These are phyloP conservation scores for Sapayoa aenigma DNA, from an alignment of 2,113 vertebrate species.

Conservation along the genomic window DNA sequence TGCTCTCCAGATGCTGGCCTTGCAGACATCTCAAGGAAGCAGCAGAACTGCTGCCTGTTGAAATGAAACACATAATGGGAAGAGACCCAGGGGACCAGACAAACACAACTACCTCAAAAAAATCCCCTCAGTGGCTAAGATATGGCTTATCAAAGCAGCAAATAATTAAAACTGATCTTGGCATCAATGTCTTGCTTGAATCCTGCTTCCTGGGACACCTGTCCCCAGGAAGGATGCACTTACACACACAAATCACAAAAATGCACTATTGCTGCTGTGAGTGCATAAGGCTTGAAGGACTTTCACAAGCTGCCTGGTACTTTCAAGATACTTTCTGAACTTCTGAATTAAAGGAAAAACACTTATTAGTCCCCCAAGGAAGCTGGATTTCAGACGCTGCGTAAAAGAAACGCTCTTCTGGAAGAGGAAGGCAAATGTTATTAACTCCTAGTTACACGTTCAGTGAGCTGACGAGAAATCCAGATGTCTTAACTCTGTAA, in stretches of 20 bases:
- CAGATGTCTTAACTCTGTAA: not conserved
- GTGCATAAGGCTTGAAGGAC: not conserved
- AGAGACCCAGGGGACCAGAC: not conserved
- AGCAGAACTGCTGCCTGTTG: not conserved
- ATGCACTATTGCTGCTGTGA: not conserved
- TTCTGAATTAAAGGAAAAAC: constrained; percentile 16
- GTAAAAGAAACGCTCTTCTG: not conserved
- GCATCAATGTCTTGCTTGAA: not conserved
- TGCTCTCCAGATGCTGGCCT: constrained; percentile 7
- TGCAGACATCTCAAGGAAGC: not conserved
- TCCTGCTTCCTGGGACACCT: not conserved
- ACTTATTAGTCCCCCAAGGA: not conserved
- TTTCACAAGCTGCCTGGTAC: not conserved
- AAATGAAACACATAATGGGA: not conserved
- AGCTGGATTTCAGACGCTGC: not conserved
- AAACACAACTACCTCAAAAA: not conserved
- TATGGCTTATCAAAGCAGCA: not conserved
- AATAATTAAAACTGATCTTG: not conserved
- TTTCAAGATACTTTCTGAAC: not conserved
- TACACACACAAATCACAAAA: not conserved
- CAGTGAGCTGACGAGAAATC: not conserved
- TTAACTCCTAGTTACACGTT: not conserved
- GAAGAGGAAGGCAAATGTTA: constrained; percentile 7
- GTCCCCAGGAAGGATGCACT: not conserved
- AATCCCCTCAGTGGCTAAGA: not conserved